Base-by-base conservation (phyloP, 2,888 invertebrate species). In the Dromius quadrimaculatus region DNA sequence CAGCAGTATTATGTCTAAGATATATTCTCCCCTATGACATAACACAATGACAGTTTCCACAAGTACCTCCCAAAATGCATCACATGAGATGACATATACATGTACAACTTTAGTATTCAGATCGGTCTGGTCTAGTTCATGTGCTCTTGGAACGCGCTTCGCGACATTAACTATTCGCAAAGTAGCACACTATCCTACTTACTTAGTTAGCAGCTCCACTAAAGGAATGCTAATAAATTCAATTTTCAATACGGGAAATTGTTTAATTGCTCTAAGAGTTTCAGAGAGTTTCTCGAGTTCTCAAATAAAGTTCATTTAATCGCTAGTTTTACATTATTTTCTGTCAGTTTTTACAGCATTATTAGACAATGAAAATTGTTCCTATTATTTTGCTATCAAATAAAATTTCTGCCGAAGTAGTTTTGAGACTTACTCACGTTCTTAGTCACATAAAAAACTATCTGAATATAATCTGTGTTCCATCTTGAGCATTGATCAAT, bases 211-310 rank as follows among this genome's bases (percentile, higher is more conserved):
- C 19, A 32, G 45, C 32, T 43, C 63, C 28, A 19, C 45, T 64
- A 50, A 32, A 47, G 64, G 47, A 64, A 47, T 64, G 47, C 36
- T 64, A 64, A 64, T 64, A 50, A 64, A 64, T 64, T 64, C 19
- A 64, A 64, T 64, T 64, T 64, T 50, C 64, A 50, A 64, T 64
- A 50, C 20, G 50, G 22, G 64, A 64, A 64, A 64, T 64, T 64
- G 47, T 50, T 64, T 64, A 64, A 64, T 64, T 64, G 64, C 50
- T 64, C 50, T 11, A 47, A 47, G 47, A 64, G 64, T 64, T 57
- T 28, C 38, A n/a, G 3, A 28, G 28, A 5, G 28, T 28, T 4
- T n/a, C n/a, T n/a, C n/a, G n/a, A n/a, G n/a, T n/a, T n/a, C n/a
- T n/a, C n/a, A n/a, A n/a, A n/a, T n/a, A n/a, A n/a, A n/a, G n/a